Evolutionary conservation across 2,113 vertebrate genomes (phyloP).

Genomic region (Neomonachus schauinslandi): DNA sequence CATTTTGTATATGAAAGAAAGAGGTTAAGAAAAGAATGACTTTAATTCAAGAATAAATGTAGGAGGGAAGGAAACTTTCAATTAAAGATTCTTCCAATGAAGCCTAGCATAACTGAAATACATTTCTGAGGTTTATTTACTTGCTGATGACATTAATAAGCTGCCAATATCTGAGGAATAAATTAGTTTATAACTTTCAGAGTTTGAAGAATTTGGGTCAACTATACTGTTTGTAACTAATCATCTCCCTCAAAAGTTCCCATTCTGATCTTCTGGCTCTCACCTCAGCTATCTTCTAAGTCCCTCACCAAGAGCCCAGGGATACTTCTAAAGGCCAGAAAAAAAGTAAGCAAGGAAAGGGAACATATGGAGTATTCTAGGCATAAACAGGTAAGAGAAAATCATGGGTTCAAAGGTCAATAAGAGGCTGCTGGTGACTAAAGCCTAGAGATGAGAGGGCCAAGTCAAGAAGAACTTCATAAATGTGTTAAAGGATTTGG

Average conservation of each 20-base stretch:
- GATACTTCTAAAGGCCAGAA: background rate
- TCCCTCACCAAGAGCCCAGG: background rate
- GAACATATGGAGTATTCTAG: background rate
- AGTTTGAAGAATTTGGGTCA: background rate
- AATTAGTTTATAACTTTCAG: background rate
- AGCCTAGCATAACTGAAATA: background rate
- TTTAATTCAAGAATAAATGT: conserved; percentile 6
- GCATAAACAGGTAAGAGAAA: background rate
- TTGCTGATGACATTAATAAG: background rate
- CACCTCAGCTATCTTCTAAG: background rate
- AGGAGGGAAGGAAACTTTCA: background rate
- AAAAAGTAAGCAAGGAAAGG: background rate
- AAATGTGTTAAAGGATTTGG: background rate
- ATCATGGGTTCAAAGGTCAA: background rate
- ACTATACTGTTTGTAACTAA: background rate
- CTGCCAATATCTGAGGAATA: background rate
- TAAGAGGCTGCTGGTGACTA: background rate
- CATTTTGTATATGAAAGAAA: background rate
- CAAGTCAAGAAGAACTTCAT: background rate
- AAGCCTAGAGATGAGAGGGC: background rate
- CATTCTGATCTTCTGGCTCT: background rate
- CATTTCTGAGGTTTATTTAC: background rate
- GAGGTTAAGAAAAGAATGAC: background rate
- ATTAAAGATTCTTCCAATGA: background rate
- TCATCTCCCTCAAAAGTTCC: background rate